Base-by-base conservation (phyloP, 2,797 vertebrate species). In the Pseudochirops corinnae region DNA sequence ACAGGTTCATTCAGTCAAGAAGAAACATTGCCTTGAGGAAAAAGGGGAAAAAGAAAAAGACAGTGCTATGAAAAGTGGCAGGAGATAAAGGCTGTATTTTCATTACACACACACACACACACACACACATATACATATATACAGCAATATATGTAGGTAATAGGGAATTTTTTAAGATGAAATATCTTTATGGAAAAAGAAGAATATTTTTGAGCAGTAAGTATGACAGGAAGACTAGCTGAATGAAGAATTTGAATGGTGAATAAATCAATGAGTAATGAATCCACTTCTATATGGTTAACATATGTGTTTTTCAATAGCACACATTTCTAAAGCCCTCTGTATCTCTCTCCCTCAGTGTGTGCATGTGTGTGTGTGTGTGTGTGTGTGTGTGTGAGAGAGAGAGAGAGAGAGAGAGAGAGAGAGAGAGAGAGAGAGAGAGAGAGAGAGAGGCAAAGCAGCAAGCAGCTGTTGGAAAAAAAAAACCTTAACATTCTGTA, bases 401-500 rank as follows among this genome's bases (percentile, higher is more conserved):
- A 33, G 29, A 62, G 29, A 62, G 12, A 62, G 31, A 62, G 31
- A 67, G 13, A 67, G 62, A 67, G 31, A 67, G 31, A 62, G 33
- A 13, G 33, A 6, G 0, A 4, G n/a, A 2, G 33, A 5, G 33
- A 21, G 14, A 53, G 7, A 55, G 53, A 55, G 11, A 55, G 10
- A 55, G 53, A 55, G 53, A 55, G 53, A 29, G 31, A 11, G 12
- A 2, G 13, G 33, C 4, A n/a, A 74, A 39, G 62, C 33, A 87
- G 74, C 13, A 4, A 91, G 16, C 62, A 97, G 90, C 60, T 98
- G 56, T 94, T 82, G 3, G 24, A 31, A 94, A 96, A 98, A 60
- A 67, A 60, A 60, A 60, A 57, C 57, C 58, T 98, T 94, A 97
- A 46, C 39, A 97, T 98, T 98, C 98, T 60, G 39, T 93, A 96